Percentiles rank a stretch among this genome's conserved stretches.
phyloP scores from a whole-genome alignment of 2,888 invertebrate genomes.

The Ophion costatus region DNA sequence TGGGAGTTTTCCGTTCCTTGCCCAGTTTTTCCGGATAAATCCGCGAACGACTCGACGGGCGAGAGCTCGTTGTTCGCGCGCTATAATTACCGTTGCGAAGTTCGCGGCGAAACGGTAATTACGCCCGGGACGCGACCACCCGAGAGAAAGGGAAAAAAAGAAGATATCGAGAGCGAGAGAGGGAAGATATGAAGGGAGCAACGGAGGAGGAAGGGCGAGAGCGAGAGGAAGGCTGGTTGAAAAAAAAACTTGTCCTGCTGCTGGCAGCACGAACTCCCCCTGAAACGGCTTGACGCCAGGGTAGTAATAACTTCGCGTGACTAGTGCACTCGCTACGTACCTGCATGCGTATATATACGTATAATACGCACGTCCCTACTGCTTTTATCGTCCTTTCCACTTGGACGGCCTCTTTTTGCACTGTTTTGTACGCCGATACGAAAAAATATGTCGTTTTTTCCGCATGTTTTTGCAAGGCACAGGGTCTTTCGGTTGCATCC shows the following conservation, averaged over 20 bases:
- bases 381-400: neutral
- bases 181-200: constrained; percentile 54
- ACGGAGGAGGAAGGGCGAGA: neutral
- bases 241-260: constrained; percentile 73
- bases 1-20: neutral
- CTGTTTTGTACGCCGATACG: neutral
- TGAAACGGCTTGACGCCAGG: constrained; percentile 70
- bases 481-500: too few relatives aligned
- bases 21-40: constrained; percentile 46
- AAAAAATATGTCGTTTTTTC: too few relatives aligned
- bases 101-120: constrained; percentile 73
- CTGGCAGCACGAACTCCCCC: constrained; percentile 71
- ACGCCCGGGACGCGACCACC: constrained; percentile 69
- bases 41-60: constrained; percentile 25
- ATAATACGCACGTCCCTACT: constrained; percentile 7
- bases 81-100: constrained; percentile 63
- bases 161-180: neutral
- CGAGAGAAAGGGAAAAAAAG: constrained; percentile 32
- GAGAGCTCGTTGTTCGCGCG: constrained; percentile 37
- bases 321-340: constrained; percentile 69
- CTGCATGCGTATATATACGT: neutral
- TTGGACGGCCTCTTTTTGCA: neutral
- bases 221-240: constrained; percentile 6
- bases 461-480: too few relatives aligned
- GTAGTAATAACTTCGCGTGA: constrained; percentile 75